Percentiles rank a stretch among this genome's conserved stretches.
Conservation (phyloP, 1,140 invertebrate species). For the Drosophila kohkoa region DNA sequence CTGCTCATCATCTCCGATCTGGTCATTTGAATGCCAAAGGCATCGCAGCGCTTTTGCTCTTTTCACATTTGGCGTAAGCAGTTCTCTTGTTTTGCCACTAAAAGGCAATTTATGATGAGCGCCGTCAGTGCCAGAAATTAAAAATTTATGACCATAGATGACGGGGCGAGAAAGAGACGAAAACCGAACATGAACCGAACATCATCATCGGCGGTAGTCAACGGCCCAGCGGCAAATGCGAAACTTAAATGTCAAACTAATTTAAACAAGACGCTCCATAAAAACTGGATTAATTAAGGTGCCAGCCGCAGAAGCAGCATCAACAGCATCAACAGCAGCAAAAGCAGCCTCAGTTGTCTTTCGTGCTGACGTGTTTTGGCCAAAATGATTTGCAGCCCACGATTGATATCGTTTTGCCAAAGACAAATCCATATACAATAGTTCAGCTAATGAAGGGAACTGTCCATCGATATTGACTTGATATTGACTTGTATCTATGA, state of each 20-base stretch:
- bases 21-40: slow-evolving; percentile 81
- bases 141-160: slow-evolving; percentile 63
- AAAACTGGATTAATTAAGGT: slow-evolving; percentile 81
- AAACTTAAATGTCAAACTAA: slow-evolving; percentile 82
- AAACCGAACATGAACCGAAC: slow-evolving; percentile 22
- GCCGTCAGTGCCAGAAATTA: slow-evolving; percentile 61
- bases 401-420: slow-evolving; percentile 41
- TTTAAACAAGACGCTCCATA: slow-evolving; percentile 76
- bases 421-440: slow-evolving; percentile 24
- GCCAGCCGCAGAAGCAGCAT: slow-evolving; percentile 41
- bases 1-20: slow-evolving; percentile 37
- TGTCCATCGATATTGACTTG: slow-evolving; percentile 1
- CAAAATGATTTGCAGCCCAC: slow-evolving; percentile 42
- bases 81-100: slow-evolving; percentile 51
- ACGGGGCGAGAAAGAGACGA: slow-evolving; percentile 26
- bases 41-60: slow-evolving; percentile 58
- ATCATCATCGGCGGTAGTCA: slow-evolving; percentile 39
- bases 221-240: slow-evolving; percentile 48
- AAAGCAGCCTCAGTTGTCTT: neutral
- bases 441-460: slow-evolving; percentile 41
- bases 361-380: slow-evolving; percentile 40
- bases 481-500: neutral
- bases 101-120: slow-evolving; percentile 78
- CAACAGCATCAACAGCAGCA: too few relatives aligned
- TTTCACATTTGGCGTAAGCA: slow-evolving; percentile 60